Base-by-base conservation (phyloP, 2,797 vertebrate species). In the Corythornis leucogaster region DNA sequence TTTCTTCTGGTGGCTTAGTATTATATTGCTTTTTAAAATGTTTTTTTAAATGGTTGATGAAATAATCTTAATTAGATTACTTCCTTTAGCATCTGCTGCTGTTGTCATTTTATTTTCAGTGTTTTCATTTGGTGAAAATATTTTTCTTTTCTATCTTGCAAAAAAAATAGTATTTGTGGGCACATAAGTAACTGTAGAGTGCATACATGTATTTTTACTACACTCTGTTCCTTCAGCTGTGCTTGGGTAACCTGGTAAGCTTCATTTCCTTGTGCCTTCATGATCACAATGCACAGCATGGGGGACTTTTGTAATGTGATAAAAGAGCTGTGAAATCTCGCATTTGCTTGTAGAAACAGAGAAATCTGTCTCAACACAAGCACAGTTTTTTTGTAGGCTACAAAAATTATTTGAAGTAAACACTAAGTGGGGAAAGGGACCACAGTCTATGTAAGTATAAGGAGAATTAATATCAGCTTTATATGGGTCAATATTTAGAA, bases 11-110 rank as follows among this genome's bases (percentile, higher is more conserved):
- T 94, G 87, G 77, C 79, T 92, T 95, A 80, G 68, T 92, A 80
- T 75, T 77, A 77, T 61, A 85, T 43, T 87, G 88, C 64, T 77
- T 90, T 93, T 92, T 81, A 8, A 88, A 96, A 88, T 84, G 43
- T 66, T 61, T 90, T 95, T 93, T 93, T 54, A 90, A 96, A 85
- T 0, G 5, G 58, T 82, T 92, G 85, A 87, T 93, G 79, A 93
- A 95, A 90, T 94, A 16, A 75, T 92, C 86, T 80, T 95, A 92
- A 93, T 90, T 94, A 94, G 67, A 90, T 87, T 26, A 92, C 91
- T 87, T 95, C 64, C 67, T 94, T 93, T 81, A 79, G 80, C 90
- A 96, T 91, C 73, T 94, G 94, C 55, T 91, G 69, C 77, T 91
- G 70, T 84, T 92, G 75, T 82, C 43, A 66, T 87, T 91, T 89